These are phyloP conservation scores for Spermophilus dauricus DNA, from an alignment of 2,113 vertebrate species.

Conservation along the genomic window DNA sequence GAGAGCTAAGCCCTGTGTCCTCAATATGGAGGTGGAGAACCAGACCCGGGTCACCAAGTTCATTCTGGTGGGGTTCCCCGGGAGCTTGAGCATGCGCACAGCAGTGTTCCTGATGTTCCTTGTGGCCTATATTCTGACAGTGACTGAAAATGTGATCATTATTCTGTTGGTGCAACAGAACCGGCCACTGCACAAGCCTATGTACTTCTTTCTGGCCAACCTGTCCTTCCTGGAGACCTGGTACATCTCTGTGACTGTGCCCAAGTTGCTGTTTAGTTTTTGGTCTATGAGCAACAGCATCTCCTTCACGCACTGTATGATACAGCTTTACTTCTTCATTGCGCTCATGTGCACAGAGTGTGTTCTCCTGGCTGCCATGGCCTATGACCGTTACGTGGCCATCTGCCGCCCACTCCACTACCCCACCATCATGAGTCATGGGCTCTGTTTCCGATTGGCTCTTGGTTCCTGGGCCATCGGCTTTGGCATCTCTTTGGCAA, in stretches of 20 bases:
- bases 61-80: conserved; percentile 83
- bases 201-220: conserved; percentile 86
- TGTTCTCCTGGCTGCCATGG: conserved; percentile 85
- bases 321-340: conserved; percentile 86
- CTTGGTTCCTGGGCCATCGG: conserved; percentile 81
- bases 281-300: conserved; percentile 79
- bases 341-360: conserved; percentile 86
- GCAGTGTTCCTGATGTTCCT: conserved; percentile 80
- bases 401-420: conserved; percentile 84
- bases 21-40: conserved; percentile 77
- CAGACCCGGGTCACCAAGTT: conserved; percentile 79
- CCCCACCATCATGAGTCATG: conserved; percentile 77
- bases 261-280: conserved; percentile 83
- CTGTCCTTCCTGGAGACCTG: conserved; percentile 86
- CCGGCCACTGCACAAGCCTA: conserved; percentile 80
- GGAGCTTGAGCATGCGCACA: conserved; percentile 60
- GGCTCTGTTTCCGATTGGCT: conserved; percentile 78
- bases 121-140: conserved; percentile 77
- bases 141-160: conserved; percentile 82
- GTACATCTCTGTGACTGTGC: conserved; percentile 86
- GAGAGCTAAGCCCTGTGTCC: neutral
- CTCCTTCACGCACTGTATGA: conserved; percentile 83
- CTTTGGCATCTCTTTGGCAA: conserved; percentile 84
- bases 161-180: conserved; percentile 79
- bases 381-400: conserved; percentile 83